Base-by-base conservation (phyloP, 2,888 invertebrate genomes). In the Phasia obesa region DNA sequence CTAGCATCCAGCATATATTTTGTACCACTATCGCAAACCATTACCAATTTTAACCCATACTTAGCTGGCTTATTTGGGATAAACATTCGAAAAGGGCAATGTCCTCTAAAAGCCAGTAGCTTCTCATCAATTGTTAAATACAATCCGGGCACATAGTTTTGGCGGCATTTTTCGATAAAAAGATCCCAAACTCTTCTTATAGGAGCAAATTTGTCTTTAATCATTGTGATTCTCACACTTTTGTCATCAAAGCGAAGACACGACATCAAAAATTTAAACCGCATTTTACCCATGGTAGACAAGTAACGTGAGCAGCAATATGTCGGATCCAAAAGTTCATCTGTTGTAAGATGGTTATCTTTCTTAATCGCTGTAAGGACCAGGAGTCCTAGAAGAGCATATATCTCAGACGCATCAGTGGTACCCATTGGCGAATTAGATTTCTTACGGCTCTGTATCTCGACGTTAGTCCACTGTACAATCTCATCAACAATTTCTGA, bases 151-250 rank as follows among this genome's bases (percentile, higher is more conserved):
- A 31, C 76, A 42, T 84, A 81, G 59, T 80, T 82, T 53, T 73
- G 49, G 25, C 82, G 62, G 64, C 82, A 84, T 77, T 77, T 67
- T 42, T 60, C 25, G 31, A 81, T 57, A 64, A 83, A 84, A 23
- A 75, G 60, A 25, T 85, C 81, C 60, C 62, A 73, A 49, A 78
- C 42, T 47, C 62, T 59, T 51, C 62, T 57, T 60, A 65, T 78
- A 51, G 60, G 31, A 65, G 79, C 59, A 67, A 82, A 78, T 59
- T 65, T 71, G 27, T 73, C 76, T 27, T 23, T 62, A 55, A 59
- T 44, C 53, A 59, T 44, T 51, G 49, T 35, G 27, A 51, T 53
- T 57, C 51, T 31, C 23, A 60, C 21, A 60, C 53, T 53, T 60
- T 82, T 73, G 67, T 78, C 77, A 13, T 77, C 60, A 53, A 31